Evolutionary conservation across 2,797 vertebrate species (phyloP).

Genomic region (Nothura maculosa): DNA sequence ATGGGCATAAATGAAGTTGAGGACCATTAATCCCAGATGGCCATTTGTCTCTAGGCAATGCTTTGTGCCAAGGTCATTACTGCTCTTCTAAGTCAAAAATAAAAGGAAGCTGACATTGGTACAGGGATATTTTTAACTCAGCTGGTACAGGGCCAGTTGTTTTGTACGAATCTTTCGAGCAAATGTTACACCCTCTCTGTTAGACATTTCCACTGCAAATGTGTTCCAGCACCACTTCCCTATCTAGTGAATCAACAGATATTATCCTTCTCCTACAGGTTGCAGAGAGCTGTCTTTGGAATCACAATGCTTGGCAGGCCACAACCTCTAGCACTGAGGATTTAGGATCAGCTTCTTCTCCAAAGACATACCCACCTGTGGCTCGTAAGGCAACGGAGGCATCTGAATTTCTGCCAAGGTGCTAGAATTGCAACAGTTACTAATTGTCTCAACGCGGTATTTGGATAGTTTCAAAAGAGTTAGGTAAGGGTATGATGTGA

Average conservation of each 20-base stretch:
- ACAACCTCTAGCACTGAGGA: fast-evolving
- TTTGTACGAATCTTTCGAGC: not conserved
- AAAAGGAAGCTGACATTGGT: not conserved
- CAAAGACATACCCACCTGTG: not conserved
- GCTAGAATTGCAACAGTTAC: not conserved
- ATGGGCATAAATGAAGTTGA: slow-evolving; percentile 68
- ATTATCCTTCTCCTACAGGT: not conserved
- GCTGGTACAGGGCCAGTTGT: not conserved
- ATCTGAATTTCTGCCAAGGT: not conserved
- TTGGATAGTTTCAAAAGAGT: not conserved
- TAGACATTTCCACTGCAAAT: not conserved
- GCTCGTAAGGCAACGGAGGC: fast-evolving
- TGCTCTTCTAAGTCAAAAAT: slow-evolving; percentile 23
- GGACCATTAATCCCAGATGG: slow-evolving; percentile 73
- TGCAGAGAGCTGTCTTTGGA: not conserved
- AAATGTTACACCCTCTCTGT: not conserved
- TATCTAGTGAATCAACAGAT: not conserved
- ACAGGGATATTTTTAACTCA: slow-evolving; percentile 30
- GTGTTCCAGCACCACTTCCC: not conserved
- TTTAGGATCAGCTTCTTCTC: not conserved
- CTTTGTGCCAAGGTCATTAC: slow-evolving; percentile 64
- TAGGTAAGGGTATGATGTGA: not conserved
- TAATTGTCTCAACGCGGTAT: fast-evolving
- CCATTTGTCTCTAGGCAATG: slow-evolving; percentile 62
- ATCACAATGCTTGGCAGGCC: not conserved